Evolutionary conservation across 2,888 invertebrate species (phyloP).

Genomic region (Ecdyonurus torrentis): DNA sequence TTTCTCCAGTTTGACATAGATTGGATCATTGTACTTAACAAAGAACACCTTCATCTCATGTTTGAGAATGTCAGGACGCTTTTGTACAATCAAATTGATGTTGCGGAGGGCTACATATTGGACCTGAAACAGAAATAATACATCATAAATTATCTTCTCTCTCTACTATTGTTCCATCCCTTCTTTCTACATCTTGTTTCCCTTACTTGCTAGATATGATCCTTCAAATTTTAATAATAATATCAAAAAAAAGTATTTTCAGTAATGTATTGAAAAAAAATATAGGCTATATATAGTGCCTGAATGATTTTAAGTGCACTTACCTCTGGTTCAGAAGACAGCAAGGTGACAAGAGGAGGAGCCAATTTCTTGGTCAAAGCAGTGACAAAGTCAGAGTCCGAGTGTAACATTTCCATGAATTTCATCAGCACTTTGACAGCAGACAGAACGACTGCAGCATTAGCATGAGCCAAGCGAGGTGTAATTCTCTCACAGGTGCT

Average conservation of each 20-base stretch:
- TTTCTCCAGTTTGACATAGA: constrained; percentile 98
- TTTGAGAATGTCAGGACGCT: constrained; percentile 94
- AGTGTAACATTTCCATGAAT: constrained; percentile 90
- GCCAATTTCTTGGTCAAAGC: constrained; percentile 93
- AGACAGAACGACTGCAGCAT: constrained; percentile 95
- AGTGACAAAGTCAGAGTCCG: constrained; percentile 83
- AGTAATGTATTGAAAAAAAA: constrained; percentile 2
- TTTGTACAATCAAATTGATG: constrained; percentile 98
- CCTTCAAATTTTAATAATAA: too few relatives aligned
- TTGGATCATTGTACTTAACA: constrained; percentile 99
- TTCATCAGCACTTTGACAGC: constrained; percentile 99
- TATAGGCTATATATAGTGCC: neutral
- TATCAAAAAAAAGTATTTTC: neutral
- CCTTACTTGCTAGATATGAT: too few relatives aligned
- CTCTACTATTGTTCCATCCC: too few relatives aligned
- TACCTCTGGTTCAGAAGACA: constrained; percentile 90
- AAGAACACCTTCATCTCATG: constrained; percentile 99
- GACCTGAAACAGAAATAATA: constrained; percentile 33
- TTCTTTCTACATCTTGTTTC: too few relatives aligned
- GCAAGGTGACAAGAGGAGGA: constrained; percentile 93
- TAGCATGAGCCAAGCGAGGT: constrained; percentile 93
- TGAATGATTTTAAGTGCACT: constrained; percentile 1
- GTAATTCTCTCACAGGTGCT: constrained; percentile 94
- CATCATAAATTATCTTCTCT: neutral
- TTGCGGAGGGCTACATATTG: constrained; percentile 97